Conservation (phyloP, 2,797 vertebrate genomes). For the Poecilia velifera region DNA sequence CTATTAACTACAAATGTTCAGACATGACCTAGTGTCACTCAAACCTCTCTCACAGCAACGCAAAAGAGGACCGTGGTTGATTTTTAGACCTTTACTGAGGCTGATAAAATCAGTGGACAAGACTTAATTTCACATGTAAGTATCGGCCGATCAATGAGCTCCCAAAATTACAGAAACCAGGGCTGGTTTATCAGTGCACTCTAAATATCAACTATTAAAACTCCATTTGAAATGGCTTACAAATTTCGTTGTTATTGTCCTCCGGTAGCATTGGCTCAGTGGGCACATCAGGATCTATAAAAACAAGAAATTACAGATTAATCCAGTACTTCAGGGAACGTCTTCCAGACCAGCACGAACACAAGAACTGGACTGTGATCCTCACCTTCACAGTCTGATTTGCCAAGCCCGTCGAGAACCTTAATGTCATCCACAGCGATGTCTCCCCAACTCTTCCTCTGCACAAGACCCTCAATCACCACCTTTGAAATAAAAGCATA, state of each 20-base stretch:
- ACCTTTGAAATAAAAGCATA: conserved; percentile 80
- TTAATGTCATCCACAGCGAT: conserved; percentile 97
- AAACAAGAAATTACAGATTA: conserved; percentile 25
- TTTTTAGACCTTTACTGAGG: too few relatives aligned
- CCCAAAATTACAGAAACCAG: too few relatives aligned
- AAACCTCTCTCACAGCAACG: too few relatives aligned
- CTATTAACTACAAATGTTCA: too few relatives aligned
- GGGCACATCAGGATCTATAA: conserved; percentile 81
- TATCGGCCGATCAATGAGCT: too few relatives aligned
- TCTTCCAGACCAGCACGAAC: neutral
- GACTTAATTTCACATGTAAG: neutral
- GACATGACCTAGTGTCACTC: too few relatives aligned
- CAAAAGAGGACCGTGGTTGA: too few relatives aligned
- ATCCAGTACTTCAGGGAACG: neutral
- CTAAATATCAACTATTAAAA: neutral
- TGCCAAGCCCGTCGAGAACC: conserved; percentile 87
- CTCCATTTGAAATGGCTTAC: conserved; percentile 62
- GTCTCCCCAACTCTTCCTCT: conserved; percentile 91
- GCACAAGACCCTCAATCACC: conserved; percentile 94
- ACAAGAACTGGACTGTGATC: neutral
- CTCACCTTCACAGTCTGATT: conserved; percentile 91
- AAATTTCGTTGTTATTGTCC: conserved; percentile 74
- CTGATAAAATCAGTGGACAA: too few relatives aligned
- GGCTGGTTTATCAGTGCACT: too few relatives aligned
- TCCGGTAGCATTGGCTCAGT: conserved; percentile 80